These are phyloP conservation scores for Andrena hattorfiana DNA, from an alignment of 2,888 invertebrate genomes.

Conservation along the genomic window DNA sequence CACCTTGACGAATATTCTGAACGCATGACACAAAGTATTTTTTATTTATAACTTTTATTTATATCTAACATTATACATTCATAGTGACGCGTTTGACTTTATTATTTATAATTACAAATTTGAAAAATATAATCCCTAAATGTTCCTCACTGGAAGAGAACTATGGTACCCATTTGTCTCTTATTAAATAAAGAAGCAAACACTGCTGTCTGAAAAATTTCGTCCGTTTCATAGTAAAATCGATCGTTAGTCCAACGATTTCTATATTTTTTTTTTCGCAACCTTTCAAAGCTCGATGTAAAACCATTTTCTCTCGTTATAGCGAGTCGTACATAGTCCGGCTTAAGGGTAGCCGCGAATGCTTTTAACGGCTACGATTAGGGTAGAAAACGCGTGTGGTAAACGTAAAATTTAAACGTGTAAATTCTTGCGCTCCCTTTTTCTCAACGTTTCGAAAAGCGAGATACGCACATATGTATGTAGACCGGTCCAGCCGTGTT, in stretches of 20 bases:
- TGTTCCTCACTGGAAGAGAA: too few species aligned
- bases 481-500: conserved; percentile 9
- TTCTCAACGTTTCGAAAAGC: neutral
- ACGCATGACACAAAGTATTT: too few species aligned
- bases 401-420: conserved; percentile 21
- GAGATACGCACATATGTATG: neutral
- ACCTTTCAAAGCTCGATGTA: conserved; percentile 2
- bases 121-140: too few species aligned
- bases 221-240: neutral
- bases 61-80: too few species aligned
- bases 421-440: neutral
- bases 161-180: too few species aligned
- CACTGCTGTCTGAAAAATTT: neutral
- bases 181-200: neutral
- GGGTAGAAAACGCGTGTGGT: conserved; percentile 4
- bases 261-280: neutral
- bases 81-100: too few species aligned
- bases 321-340: neutral
- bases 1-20: too few species aligned
- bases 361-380: conserved; percentile 22
- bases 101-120: too few species aligned
- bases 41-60: too few species aligned
- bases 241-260: neutral
- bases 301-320: conserved; percentile 8
- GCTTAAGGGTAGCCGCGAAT: conserved; percentile 22